Base-by-base conservation (phyloP, 2,888 invertebrate species). In the Notodonta dromedarius region DNA sequence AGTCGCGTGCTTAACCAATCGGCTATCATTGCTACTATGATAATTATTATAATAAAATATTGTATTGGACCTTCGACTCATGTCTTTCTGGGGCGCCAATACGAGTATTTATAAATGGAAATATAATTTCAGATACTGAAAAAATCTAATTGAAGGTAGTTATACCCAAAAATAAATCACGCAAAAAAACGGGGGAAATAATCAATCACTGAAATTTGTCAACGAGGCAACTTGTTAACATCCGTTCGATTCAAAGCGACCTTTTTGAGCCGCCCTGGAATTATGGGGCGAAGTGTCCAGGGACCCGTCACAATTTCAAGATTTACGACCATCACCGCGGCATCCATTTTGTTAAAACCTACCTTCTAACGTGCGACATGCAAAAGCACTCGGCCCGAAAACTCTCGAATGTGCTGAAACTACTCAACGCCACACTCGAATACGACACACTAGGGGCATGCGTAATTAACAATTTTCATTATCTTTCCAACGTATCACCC, bases 351-450 rank as follows among this genome's bases (percentile, higher is more conserved):
- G 83, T 83, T 84, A 82, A 82, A 85, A 86, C 80, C 80, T 84
- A 86, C 80, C 80, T 84, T 80, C 84, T 86, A 83, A 78, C 82
- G 79, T 81, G 84, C 80, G 82, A 88, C 88, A 88, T 83, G 87
- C 83, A 86, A 88, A 88, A 87, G 87, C 88, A 89, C 89, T 89
- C 87, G 82, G 70, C 79, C 80, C 79, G 79, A 84, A 88, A 87
- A 88, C 83, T 80, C 83, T 75, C 72, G 69, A 82, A 80, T 80
- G 78, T 79, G 77, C 77, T 70, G 71, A 76, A 85, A 87, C 86
- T 86, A 86, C 84, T 82, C 79, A 67, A 70, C 74, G 73, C 69
- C 74, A 76, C 74, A 75, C 70, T 68, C 71, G 74, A 76, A 76
- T 66, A 71, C 65, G 69, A 65, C 69, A 65, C 76, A 66, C 77